These are phyloP conservation scores for Odontamblyopus lacepedii DNA, from an alignment of 2,797 vertebrate genomes.

Conservation along the genomic window DNA sequence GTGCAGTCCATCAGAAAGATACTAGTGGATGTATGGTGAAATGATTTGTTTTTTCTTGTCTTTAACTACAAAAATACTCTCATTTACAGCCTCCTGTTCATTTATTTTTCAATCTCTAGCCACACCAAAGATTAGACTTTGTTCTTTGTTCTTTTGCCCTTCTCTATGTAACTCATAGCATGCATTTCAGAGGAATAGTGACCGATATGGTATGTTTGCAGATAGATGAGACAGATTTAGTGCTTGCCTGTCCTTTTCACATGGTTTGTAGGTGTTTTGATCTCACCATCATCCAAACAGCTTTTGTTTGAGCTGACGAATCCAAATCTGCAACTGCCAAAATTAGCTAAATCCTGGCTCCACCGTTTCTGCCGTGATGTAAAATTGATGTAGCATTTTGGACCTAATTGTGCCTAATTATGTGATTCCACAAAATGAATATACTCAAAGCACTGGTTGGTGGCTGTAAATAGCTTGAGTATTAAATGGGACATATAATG, in stretches of 20 bases:
- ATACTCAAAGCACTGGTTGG: neutral
- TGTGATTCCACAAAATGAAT: neutral
- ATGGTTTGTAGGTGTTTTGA: constrained; percentile 26
- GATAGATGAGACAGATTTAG: constrained; percentile 12
- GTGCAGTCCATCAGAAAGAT: neutral
- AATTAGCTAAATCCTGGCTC: constrained; percentile 27
- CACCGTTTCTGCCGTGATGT: constrained; percentile 30
- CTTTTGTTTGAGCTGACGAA: constrained; percentile 35
- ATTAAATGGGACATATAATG: no score
- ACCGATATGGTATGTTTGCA: constrained; percentile 5
- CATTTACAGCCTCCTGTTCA: neutral
- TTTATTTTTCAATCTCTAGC: neutral
- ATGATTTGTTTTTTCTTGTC: no score
- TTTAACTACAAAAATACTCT: no score
- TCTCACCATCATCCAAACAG: constrained; percentile 29
- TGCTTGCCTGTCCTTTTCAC: constrained; percentile 11
- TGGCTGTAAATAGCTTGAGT: neutral
- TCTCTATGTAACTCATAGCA: neutral
- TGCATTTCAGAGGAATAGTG: neutral
- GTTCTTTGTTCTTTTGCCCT: neutral
- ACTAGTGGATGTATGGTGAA: neutral
- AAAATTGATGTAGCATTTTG: constrained; percentile 41
- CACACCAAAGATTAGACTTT: neutral
- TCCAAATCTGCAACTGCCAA: constrained; percentile 30
- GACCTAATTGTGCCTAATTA: constrained; percentile 6